These are phyloP conservation scores for Athalia circularis DNA, from an alignment of 2,888 invertebrate genomes.

Conservation along the genomic window DNA sequence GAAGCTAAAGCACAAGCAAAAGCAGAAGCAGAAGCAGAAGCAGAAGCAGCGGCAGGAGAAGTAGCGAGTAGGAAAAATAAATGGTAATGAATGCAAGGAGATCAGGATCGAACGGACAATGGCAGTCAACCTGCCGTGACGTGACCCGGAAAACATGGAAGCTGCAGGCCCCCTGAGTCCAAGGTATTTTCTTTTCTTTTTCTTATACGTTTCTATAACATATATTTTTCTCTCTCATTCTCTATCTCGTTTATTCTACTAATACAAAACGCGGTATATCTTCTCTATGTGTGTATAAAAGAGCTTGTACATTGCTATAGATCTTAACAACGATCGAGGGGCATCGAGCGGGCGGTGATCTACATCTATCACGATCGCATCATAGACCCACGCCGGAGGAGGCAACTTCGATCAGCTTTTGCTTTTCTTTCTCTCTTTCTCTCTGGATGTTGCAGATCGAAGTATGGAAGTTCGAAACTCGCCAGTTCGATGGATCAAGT, in stretches of 20 bases:
- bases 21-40: no score
- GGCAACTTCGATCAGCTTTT: neutral
- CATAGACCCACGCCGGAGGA: constrained; percentile 49
- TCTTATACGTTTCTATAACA: neutral
- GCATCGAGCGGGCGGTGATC: constrained; percentile 60
- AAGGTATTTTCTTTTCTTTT: neutral
- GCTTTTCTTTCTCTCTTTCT: neutral
- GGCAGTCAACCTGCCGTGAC: constrained; percentile 68
- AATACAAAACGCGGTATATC: neutral
- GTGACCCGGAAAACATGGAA: constrained; percentile 66
- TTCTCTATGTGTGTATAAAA: neutral
- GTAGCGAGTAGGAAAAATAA: constrained; percentile 59
- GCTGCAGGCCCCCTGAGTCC: constrained; percentile 8
- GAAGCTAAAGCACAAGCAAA: no score
- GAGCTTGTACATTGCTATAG: constrained; percentile 31
- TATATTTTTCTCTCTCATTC: neutral
- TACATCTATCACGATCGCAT: constrained; percentile 71
- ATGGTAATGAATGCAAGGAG: constrained; percentile 66
- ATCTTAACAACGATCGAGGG: constrained; percentile 45
- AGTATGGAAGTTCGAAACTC: no score
- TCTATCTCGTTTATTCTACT: neutral
- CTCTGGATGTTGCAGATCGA: neutral
- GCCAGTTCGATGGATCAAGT: neutral
- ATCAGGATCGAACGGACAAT: constrained; percentile 61
- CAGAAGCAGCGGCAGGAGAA: neutral